Evolutionary conservation across 2,113 vertebrate species (phyloP), one percentile per base, ranked within the genome.

Genomic region (Cairina moschata): DNA sequence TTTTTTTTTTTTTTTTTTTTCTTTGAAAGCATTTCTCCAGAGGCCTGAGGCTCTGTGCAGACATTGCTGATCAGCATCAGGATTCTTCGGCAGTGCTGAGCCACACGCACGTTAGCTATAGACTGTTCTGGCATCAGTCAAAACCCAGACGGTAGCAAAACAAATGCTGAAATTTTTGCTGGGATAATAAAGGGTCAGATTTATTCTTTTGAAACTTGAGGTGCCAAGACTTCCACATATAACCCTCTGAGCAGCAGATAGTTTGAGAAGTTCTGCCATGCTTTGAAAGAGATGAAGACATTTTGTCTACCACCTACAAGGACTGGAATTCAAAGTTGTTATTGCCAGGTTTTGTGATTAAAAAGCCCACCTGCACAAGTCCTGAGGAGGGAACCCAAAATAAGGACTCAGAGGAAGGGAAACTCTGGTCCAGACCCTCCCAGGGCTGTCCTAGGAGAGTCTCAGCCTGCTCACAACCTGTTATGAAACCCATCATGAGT

Each of bases 91-190:
- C 74, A 31, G 28, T 10, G 32, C 28, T 68, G 73, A 89, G 32
- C 36, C 50, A 34, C 21, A 52, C 50, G 13, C 15, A n/a, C 46
- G 62, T 88, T 9, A 71, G 40, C 63, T 86, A 63, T 77, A 85
- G 80, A 56, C 15, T 65, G 7, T 73, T 56, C 65, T 87, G 65
- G 25, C 34, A 73, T 89, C 48, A 65, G 68, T 76, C 81, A 91
- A 93, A 91, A n/a, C 12, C 13, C 84, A 86, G 73, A 68, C 38
- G 34, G 54, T 60, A 77, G 50, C 29, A 65, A 84, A 81, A 72
- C 15, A 73, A 72, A 32, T 6, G 11, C 31, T 23, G n/a, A 87
- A 72, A 74, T 44, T 31, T 87, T 87, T 87, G 7, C 38, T 68
- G 81, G 65, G 22, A 42, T 77, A 73, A 62, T n/a, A 79, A 83